Evolutionary conservation across 2,888 invertebrate genomes (phyloP).

Genomic region (Selenia dentaria): DNA sequence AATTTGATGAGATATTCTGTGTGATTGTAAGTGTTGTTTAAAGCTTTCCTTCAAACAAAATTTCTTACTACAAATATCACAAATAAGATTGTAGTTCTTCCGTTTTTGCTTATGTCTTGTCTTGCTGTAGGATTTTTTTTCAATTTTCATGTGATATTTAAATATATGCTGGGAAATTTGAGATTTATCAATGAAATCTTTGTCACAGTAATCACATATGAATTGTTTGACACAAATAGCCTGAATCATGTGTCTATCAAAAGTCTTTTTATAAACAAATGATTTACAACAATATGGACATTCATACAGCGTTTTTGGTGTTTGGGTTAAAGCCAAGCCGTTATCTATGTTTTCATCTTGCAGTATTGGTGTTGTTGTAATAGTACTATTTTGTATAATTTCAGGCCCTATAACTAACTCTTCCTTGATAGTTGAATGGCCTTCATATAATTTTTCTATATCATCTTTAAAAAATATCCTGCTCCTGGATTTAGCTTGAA

Average conservation of each 20-base stretch:
- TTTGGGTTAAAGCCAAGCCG: no score
- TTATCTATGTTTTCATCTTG: no score
- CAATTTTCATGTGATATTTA: background rate
- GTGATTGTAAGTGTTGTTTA: background rate
- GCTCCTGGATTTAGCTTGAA: background rate
- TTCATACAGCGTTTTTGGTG: no score
- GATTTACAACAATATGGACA: background rate
- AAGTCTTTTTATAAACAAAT: background rate
- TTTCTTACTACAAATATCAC: background rate
- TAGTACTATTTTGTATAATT: background rate
- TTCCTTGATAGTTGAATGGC: background rate
- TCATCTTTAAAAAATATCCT: background rate
- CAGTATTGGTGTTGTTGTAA: background rate
- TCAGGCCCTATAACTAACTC: constrained; percentile 2
- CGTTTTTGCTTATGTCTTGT: background rate
- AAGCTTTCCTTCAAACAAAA: background rate
- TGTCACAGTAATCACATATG: background rate
- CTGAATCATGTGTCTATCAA: background rate
- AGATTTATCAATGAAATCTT: background rate
- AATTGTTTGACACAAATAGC: background rate
- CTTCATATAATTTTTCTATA: background rate
- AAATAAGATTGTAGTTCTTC: background rate
- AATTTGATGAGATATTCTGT: background rate
- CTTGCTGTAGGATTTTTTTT: background rate
- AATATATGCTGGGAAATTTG: background rate